phyloP scores from a whole-genome alignment of 92 coral and sea anemone species.

The Scolanthus callimorphus region DNA sequence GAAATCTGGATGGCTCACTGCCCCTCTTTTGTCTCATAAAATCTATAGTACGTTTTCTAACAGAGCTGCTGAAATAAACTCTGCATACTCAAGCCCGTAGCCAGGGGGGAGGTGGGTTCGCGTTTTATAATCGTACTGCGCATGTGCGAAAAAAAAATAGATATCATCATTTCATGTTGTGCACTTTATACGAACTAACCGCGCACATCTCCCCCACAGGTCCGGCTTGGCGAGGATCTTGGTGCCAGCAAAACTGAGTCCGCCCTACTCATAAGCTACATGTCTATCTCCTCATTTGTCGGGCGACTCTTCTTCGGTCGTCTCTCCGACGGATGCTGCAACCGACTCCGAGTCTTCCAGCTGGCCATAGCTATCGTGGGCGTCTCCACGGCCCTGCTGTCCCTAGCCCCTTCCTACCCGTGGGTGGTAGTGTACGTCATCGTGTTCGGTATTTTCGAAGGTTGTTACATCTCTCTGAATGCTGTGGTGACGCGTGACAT shows the following conservation, averaged over 20 bases:
- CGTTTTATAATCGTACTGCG: no score
- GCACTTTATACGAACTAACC: no score
- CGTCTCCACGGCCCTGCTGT: constrained; percentile 44
- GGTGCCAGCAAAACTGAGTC: constrained; percentile 44
- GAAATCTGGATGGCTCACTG: no score
- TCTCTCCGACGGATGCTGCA: constrained; percentile 54
- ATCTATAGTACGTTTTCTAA: no score
- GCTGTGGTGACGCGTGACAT: constrained; percentile 62
- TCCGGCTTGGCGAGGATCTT: constrained; percentile 62
- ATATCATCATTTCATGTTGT: neutral
- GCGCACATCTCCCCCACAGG: constrained; percentile 36
- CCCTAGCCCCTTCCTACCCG: constrained; percentile 42
- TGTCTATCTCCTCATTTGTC: constrained; percentile 60
- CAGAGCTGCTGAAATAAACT: no score
- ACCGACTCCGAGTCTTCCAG: constrained; percentile 57
- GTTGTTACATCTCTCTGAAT: constrained; percentile 43
- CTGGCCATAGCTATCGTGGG: constrained; percentile 52
- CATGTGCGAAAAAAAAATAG: no score
- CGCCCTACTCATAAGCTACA: constrained; percentile 56
- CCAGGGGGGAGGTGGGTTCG: no score
- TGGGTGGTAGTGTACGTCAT: constrained; percentile 35
- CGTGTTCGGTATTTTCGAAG: constrained; percentile 61
- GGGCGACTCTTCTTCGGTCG: constrained; percentile 74
- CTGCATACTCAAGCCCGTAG: no score
- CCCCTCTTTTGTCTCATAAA: no score